phyloP scores from a whole-genome alignment of 2,797 vertebrate genomes.

The Schizopygopsis malacanthus region DNA sequence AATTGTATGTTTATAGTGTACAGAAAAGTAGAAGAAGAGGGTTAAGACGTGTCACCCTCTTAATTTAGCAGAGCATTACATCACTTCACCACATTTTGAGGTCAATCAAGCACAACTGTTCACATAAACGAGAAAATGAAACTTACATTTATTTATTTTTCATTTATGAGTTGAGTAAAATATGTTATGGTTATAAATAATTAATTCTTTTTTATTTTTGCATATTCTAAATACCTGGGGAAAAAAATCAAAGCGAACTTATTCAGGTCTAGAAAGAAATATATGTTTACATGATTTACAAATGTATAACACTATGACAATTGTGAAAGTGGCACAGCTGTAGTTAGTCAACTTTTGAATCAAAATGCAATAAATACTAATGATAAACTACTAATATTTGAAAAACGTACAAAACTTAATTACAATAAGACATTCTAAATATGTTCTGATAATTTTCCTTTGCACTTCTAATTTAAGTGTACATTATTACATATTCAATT shows the following conservation, averaged over 20 bases:
- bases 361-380: not conserved
- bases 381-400: too few relatives aligned
- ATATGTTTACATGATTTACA: not conserved
- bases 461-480: too few relatives aligned
- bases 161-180: not conserved
- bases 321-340: not conserved
- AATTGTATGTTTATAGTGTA: not conserved
- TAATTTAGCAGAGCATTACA: not conserved
- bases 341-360: not conserved
- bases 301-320: not conserved
- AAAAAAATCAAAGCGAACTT: not conserved
- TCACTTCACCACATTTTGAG: not conserved
- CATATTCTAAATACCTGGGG: not conserved
- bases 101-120: not conserved
- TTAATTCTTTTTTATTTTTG: too few relatives aligned
- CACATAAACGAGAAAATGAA: not conserved
- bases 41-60: not conserved
- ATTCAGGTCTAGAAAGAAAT: not conserved
- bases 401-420: not conserved
- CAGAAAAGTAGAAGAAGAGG: not conserved
- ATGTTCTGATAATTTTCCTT: not conserved
- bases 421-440: not conserved
- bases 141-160: not conserved
- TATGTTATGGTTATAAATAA: too few relatives aligned
- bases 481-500: too few relatives aligned